Evolutionary conservation across 2,113 vertebrate species (phyloP).

Genomic region (Glaucomys volans): DNA sequence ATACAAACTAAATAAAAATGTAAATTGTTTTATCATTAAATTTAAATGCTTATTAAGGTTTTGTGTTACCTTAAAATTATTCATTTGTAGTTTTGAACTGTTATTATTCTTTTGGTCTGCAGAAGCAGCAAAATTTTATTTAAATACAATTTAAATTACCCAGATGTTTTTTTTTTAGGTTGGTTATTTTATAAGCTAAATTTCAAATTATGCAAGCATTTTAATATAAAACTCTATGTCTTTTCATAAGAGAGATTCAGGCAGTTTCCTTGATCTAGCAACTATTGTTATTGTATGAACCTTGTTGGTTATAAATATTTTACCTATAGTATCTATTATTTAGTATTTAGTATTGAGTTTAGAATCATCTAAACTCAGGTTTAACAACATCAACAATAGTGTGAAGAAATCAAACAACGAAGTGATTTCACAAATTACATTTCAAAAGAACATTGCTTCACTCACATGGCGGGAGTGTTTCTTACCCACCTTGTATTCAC

Average conservation of each 20-base stretch:
- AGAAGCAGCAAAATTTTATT: neutral
- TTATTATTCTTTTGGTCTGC: slow-evolving; percentile 27
- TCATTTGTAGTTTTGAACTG: slow-evolving; percentile 53
- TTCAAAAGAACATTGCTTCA: neutral
- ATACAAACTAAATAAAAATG: neutral
- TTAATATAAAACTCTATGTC: neutral
- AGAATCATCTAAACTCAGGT: neutral
- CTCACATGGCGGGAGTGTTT: neutral
- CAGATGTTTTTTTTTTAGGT: slow-evolving; percentile 40
- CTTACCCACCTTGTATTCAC: neutral
- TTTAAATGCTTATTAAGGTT: slow-evolving; percentile 31
- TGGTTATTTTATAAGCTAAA: neutral
- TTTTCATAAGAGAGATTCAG: neutral
- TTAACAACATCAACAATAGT: neutral
- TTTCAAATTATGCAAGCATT: neutral
- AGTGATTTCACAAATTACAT: neutral
- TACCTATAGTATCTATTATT: slow-evolving; percentile 13
- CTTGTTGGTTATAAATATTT: neutral
- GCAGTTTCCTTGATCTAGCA: neutral
- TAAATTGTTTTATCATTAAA: slow-evolving; percentile 32
- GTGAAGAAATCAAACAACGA: neutral
- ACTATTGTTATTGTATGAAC: neutral
- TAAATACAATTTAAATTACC: neutral
- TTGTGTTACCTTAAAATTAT: slow-evolving; percentile 28
- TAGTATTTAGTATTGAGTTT: neutral